Percentiles rank a stretch among this genome's conserved stretches.
These are phyloP conservation scores for Phenganax subtilis DNA, from an alignment of 92 coral and sea anemone species.

Conservation along the genomic window DNA sequence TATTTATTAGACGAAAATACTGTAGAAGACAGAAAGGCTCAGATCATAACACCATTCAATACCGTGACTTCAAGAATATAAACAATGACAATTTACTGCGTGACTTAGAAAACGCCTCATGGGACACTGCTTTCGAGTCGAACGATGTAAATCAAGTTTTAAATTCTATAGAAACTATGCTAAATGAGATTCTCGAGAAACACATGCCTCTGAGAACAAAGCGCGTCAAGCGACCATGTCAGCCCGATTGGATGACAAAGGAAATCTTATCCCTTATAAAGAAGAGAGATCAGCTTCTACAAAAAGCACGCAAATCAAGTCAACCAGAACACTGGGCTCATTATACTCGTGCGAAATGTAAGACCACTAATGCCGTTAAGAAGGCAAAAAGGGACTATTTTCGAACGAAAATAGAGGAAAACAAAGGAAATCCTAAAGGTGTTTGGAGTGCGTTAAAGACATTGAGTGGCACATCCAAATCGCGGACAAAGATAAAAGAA, in stretches of 20 bases:
- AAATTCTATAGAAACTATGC: constrained; percentile 42
- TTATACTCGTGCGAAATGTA: constrained; percentile 38
- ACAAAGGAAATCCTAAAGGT: constrained; percentile 54
- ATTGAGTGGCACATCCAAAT: constrained; percentile 39
- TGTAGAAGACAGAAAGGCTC: background rate
- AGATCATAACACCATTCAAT: constrained; percentile 37
- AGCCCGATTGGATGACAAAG: constrained; percentile 48
- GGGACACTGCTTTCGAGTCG: constrained; percentile 51
- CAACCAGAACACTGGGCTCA: constrained; percentile 26
- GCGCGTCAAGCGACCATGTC: constrained; percentile 22
- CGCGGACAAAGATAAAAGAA: constrained; percentile 26
- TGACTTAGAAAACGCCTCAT: constrained; percentile 19
- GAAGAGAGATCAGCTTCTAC: background rate
- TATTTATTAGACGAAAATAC: constrained; percentile 26
- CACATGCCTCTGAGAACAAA: constrained; percentile 43
- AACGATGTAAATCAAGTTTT: constrained; percentile 45
- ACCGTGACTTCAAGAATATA: constrained; percentile 44
- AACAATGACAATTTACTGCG: constrained; percentile 19
- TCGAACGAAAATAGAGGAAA: constrained; percentile 47
- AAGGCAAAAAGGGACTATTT: constrained; percentile 45
- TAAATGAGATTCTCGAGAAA: constrained; percentile 40
- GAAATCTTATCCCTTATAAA: constrained; percentile 27
- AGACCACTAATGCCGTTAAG: constrained; percentile 37
- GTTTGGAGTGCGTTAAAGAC: constrained; percentile 42
- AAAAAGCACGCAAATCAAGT: constrained; percentile 36